Evolutionary conservation across 2,888 invertebrate species (phyloP).

Genomic region (Drosophila atripex): DNA sequence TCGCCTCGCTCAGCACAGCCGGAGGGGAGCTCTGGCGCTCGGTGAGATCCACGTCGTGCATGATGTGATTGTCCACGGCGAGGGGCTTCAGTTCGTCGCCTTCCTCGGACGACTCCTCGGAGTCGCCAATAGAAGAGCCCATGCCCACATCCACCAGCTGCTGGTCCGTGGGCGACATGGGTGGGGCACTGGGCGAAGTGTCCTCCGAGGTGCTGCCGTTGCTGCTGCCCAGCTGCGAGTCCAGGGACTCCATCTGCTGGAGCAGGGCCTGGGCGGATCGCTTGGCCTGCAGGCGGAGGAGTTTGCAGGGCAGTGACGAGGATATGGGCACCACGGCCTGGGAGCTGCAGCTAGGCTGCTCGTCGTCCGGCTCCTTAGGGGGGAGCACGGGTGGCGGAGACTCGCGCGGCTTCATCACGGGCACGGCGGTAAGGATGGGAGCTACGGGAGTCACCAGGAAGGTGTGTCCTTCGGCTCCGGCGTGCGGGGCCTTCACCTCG

Average conservation of each 20-base stretch:
- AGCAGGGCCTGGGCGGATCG: constrained; percentile 78
- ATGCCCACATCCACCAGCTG: constrained; percentile 79
- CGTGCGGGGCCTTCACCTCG: constrained; percentile 65
- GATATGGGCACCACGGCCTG: constrained; percentile 82
- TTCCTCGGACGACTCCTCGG: constrained; percentile 82
- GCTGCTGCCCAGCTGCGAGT: constrained; percentile 78
- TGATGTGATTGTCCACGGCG: constrained; percentile 83
- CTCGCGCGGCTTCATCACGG: constrained; percentile 52
- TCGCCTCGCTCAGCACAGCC: constrained; percentile 79
- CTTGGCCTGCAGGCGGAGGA: constrained; percentile 80
- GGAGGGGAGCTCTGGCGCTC: constrained; percentile 49
- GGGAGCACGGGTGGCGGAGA: not conserved
- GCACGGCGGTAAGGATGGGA: constrained; percentile 69
- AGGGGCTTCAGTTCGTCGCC: constrained; percentile 83
- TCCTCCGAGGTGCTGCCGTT: constrained; percentile 38
- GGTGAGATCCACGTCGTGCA: constrained; percentile 71
- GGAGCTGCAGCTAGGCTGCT: constrained; percentile 67
- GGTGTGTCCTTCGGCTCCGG: constrained; percentile 66
- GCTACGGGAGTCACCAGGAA: constrained; percentile 76
- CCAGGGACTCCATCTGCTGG: constrained; percentile 70
- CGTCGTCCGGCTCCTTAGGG: constrained; percentile 29
- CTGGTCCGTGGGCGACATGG: constrained; percentile 69
- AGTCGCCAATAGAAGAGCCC: constrained; percentile 79
- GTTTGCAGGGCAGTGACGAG: constrained; percentile 81
- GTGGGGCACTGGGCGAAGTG: constrained; percentile 58